A percentile compares a stretch with the other conserved stretches of the same genome.
phyloP scores from a whole-genome alignment of 64 coral and sea anemone genomes.

The Actinia tenebrosa region DNA sequence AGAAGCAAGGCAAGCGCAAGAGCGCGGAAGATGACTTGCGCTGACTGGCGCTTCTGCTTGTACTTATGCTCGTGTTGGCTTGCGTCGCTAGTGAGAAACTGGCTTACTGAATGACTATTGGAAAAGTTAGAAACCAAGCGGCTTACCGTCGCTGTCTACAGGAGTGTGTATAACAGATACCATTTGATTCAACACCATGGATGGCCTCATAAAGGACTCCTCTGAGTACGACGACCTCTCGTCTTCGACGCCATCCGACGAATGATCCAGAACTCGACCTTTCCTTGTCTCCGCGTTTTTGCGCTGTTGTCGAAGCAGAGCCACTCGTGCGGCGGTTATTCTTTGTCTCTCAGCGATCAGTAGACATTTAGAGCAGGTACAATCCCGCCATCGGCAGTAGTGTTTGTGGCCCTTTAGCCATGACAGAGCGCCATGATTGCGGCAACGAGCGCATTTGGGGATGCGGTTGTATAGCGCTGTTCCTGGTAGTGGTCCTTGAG shows the following conservation, averaged over 20 bases:
- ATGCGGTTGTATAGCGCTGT: constrained; percentile 86
- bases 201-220: constrained; percentile 75
- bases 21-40: no score
- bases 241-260: not conserved
- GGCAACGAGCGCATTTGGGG: constrained; percentile 94
- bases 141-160: constrained; percentile 35
- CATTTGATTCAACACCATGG: constrained; percentile 72
- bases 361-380: constrained; percentile 83
- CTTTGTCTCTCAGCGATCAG: constrained; percentile 89
- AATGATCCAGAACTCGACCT: not conserved
- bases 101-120: not conserved
- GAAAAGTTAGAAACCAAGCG: not conserved
- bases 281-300: constrained; percentile 44
- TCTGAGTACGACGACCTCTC: constrained; percentile 21
- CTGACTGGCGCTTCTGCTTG: no score
- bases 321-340: constrained; percentile 84
- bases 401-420: constrained; percentile 97
- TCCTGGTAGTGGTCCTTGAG: constrained; percentile 68
- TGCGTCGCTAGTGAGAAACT: no score
- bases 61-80: no score
- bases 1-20: no score
- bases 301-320: constrained; percentile 85
- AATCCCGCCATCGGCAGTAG: constrained; percentile 82
- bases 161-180: constrained; percentile 32
- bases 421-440: constrained; percentile 83